These are phyloP conservation scores for Sturnira hondurensis DNA, from an alignment of 2,113 vertebrate species.

Conservation along the genomic window DNA sequence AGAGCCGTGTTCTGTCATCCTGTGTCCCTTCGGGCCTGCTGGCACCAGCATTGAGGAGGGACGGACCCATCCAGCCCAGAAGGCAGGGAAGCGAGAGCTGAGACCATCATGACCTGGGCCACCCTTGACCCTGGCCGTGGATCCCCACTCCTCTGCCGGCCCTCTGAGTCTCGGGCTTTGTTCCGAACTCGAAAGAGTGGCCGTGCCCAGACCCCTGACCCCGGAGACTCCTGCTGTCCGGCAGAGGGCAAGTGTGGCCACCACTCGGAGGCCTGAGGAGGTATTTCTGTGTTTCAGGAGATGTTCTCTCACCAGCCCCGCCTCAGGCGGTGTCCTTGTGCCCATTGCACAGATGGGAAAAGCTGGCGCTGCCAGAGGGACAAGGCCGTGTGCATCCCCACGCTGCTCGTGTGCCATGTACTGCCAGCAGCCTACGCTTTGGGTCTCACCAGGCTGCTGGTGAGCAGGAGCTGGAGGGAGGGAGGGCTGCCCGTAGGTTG, in stretches of 20 bases:
- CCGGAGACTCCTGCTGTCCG: too few species aligned
- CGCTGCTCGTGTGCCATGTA: too few species aligned
- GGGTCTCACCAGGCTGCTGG: neutral
- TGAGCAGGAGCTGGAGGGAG: neutral
- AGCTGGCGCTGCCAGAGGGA: accelerated
- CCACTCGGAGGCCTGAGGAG: too few species aligned
- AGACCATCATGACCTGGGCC: too few species aligned
- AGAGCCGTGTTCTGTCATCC: accelerated
- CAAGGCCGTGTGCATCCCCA: accelerated
- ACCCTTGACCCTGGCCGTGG: neutral
- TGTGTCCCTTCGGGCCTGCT: neutral
- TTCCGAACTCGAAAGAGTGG: too few species aligned
- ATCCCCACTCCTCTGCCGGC: neutral
- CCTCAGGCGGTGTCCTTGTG: too few species aligned
- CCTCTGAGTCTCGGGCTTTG: neutral
- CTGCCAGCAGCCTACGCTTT: accelerated
- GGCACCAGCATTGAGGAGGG: neutral
- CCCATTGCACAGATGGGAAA: accelerated
- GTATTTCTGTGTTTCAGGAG: accelerated
- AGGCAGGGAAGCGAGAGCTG: accelerated
- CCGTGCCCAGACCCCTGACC: neutral
- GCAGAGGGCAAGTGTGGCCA: too few species aligned
- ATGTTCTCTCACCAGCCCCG: accelerated
- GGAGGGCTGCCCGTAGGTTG: neutral
- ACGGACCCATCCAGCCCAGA: accelerated